A percentile compares a stretch with the other conserved stretches of the same genome.
Conservation (phyloP, 2,113 vertebrate genomes). For the Paedocypris sp. region DNA sequence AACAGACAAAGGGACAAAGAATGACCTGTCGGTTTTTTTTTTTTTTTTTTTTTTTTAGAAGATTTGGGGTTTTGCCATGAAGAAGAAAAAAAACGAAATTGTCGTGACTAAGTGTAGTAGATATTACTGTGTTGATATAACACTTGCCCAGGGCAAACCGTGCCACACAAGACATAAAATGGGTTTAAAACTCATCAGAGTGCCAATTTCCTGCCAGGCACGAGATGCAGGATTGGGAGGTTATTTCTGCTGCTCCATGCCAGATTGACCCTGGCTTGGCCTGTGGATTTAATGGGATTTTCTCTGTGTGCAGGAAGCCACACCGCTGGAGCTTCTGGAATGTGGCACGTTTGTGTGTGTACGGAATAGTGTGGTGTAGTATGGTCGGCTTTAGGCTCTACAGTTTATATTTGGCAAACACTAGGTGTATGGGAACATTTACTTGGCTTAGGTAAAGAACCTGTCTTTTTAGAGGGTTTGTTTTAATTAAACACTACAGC, state of each 20-base stretch:
- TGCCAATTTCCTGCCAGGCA: slow-evolving; percentile 32
- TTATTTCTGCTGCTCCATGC: slow-evolving; percentile 31
- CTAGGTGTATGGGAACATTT: no score
- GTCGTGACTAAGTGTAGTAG: no score
- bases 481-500: no score
- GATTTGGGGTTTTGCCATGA: background rate
- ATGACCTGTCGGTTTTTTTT: no score
- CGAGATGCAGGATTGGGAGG: slow-evolving; percentile 24
- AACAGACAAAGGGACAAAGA: background rate
- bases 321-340: background rate
- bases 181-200: slow-evolving; percentile 26
- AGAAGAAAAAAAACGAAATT: background rate
- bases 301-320: slow-evolving; percentile 19
- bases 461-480: no score
- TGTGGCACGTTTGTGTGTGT: background rate
- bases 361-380: background rate
- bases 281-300: slow-evolving; percentile 27
- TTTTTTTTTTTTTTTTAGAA: background rate
- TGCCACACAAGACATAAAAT: slow-evolving; percentile 30
- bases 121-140: slow-evolving; percentile 17
- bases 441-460: no score
- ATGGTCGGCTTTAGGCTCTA: background rate
- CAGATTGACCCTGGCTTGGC: slow-evolving; percentile 35
- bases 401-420: no score
- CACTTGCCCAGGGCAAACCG: slow-evolving; percentile 1